Evolutionary conservation across 2,888 invertebrate genomes (phyloP), one percentile per base, ranked within the genome.

Genomic region (Drosophila kanekoi): DNA sequence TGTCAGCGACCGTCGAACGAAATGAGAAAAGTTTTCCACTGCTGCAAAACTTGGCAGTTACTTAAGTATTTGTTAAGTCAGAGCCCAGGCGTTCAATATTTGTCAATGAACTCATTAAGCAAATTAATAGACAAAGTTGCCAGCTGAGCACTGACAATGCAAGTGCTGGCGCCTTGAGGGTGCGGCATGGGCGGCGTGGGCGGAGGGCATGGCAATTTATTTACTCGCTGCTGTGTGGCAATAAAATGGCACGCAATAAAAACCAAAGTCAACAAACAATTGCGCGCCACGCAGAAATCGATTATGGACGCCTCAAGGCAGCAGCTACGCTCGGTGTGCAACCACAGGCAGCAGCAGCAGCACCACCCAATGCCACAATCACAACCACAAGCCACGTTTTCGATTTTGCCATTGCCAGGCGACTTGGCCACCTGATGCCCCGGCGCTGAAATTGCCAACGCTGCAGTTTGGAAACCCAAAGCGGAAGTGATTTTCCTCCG

Each of bases 221-320:
- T 75, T 67, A 57, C 75, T 67, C 35, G 32, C 14, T 8, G 28
- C 35, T 60, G 44, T 58, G 62, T 56, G 73, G 62, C 77, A 77
- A 79, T 80, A 84, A 81, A 83, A 79, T 72, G 77, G 70, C 90
- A 87, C 83, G 87, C 89, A 89, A 89, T 90, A 87, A 90, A 90
- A 89, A 85, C 87, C 89, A 90, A 90, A 89, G 82, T 90, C 87
- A 87, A 89, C 85, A 89, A 81, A 81, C 85, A 81, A 79, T 82
- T 77, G 77, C 80, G 66, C 58, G 64, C 56, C 70, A 47, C 43
- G 47, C 73, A 68, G 77, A 80, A 87, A 83, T 83, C 85, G 83
- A 85, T 83, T 83, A 83, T 85, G 79, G 77, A 72, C 77, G 83
- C 77, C 83, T 77, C 75, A 62, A 71, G 80, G 63, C 58, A 44